phyloP scores from a whole-genome alignment of 1,140 invertebrate genomes.

The Penaeus chinensis region DNA sequence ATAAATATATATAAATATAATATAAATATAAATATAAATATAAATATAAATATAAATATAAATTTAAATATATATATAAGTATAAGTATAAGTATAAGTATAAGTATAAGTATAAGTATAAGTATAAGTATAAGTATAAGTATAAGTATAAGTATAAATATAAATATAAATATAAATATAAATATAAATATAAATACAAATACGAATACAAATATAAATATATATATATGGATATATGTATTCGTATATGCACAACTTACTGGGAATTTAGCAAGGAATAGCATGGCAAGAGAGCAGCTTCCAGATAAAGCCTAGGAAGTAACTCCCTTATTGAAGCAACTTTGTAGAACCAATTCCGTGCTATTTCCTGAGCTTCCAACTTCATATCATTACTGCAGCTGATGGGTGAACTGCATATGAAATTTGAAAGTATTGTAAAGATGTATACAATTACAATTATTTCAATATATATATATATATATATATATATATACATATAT shows the following conservation, averaged over 20 bases:
- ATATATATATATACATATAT: too few relatives aligned
- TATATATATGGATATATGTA: not conserved
- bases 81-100: too few relatives aligned
- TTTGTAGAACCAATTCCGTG: constrained; percentile 99
- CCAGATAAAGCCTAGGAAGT: constrained; percentile 93
- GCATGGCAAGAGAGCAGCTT: constrained; percentile 92
- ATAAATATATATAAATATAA: too few relatives aligned
- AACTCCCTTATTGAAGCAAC: constrained; percentile 97
- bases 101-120: too few relatives aligned
- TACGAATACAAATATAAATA: not conserved
- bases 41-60: too few relatives aligned
- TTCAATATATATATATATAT: not conserved
- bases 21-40: too few relatives aligned
- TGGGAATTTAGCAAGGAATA: constrained; percentile 84
- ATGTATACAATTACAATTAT: not conserved
- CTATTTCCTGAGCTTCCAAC: constrained; percentile 93
- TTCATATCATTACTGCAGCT: constrained; percentile 78
- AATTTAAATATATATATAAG: too few relatives aligned
- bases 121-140: not conserved
- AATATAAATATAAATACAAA: not conserved
- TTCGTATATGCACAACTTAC: constrained; percentile 67
- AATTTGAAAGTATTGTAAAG: constrained; percentile 26
- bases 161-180: not conserved
- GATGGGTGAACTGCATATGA: constrained; percentile 64
- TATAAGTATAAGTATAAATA: not conserved